Base-by-base conservation (phyloP, 35 echinoderm and acorn worm species). In the Heliocidaris tuberculata region DNA sequence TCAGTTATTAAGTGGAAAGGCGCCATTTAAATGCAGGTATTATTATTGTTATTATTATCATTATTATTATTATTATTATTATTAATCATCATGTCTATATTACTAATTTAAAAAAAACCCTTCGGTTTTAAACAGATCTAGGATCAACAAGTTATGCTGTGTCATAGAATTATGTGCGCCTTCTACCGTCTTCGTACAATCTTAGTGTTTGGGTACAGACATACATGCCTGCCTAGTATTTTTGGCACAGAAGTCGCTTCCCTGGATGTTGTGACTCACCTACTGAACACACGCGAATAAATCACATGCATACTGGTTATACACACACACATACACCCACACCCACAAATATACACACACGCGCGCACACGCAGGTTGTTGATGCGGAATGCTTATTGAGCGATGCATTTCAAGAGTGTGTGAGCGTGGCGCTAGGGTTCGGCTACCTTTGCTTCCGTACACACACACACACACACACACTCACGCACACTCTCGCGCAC, bases 381-480 rank as follows among this genome's bases (percentile, higher is more conserved):
- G 7, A 78, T 78, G 65, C 65, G 65, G 6, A 78, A 78, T 24
- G 52, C 52, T 56, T 56, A 56, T 15, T 10, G 52, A 10, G 65
- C 27, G 27, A 78, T 78, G 65, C 6, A 27, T 78, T 7, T 78
- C 65, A 24, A 78, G 65, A 7, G 52, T 56, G 65, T 78, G 65
- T 78, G 21, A 78, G 65, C 65, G 65, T 78, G 27, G 65, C 21
- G 65, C 24, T 78, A 2, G 65, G 65, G 65, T 78, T 78, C 65
- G 65, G 65, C 17, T 78, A 78, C 65, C 65, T 78, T n/a, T 78
- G 17, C 87, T 48, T 48, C 87, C 87, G 47, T 42, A 29, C 9
- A 89, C 29, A 89, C 87, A 89, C 87, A 89, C 70, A 4, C 70
- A 85, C 70, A 85, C 70, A 85, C 70, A 85, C 70, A 85, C 30